Conservation (phyloP, 2,797 vertebrate species). For the Cygnus olor region DNA sequence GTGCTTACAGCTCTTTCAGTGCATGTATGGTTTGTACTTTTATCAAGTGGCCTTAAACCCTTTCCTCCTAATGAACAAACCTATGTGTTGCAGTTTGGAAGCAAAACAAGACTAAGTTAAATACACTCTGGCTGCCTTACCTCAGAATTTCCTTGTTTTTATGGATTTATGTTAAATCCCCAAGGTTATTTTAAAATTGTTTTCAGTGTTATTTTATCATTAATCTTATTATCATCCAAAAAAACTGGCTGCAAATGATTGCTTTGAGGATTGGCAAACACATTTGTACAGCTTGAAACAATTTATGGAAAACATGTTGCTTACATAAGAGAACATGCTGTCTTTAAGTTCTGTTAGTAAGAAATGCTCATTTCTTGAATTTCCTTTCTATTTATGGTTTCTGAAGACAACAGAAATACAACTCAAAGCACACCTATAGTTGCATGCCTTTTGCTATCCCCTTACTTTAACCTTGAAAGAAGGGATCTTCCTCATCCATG, state of each 20-base stretch:
- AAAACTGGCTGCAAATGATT: slow-evolving; percentile 47
- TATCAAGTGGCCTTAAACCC: background rate
- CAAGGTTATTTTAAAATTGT: slow-evolving; percentile 43
- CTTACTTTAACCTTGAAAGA: background rate
- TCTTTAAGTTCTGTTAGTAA: slow-evolving; percentile 23
- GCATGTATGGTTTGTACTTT: background rate
- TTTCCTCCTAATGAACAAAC: background rate
- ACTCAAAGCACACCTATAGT: background rate
- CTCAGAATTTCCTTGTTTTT: slow-evolving; percentile 50
- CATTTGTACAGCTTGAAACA: slow-evolving; percentile 62
- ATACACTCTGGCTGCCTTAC: slow-evolving; percentile 5
- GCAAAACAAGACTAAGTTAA: slow-evolving; percentile 38
- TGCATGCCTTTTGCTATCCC: background rate
- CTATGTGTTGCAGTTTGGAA: background rate
- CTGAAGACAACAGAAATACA: background rate
- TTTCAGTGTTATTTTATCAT: slow-evolving; percentile 59
- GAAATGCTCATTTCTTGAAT: slow-evolving; percentile 18
- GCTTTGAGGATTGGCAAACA: slow-evolving; percentile 60
- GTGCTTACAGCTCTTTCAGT: background rate
- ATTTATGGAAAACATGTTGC: slow-evolving; percentile 59
- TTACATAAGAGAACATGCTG: slow-evolving; percentile 44
- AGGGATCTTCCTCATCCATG: background rate
- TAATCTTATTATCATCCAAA: slow-evolving; percentile 60
- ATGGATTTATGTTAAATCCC: slow-evolving; percentile 42
- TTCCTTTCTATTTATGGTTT: background rate